Base-by-base conservation (phyloP, 2,888 invertebrate genomes). In the Amiota communis region DNA sequence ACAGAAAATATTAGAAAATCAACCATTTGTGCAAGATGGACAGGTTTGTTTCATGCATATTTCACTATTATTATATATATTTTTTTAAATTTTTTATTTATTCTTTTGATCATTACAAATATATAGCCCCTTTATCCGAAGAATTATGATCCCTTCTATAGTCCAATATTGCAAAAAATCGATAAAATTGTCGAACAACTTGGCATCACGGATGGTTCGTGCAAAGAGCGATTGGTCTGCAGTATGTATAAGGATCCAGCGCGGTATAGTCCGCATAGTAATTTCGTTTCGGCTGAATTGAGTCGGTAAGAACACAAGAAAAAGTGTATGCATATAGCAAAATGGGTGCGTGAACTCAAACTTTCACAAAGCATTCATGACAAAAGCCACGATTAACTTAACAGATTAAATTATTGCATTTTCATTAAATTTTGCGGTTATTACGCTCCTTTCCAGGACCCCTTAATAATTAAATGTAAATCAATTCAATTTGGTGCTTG, bases 201-300 rank as follows among this genome's bases (percentile, higher is more conserved):
- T 72, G 93, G 94, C 13, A 94, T 95, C 59, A 88, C 88, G 0
- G 94, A 95, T 12, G 93, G 94, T 77, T 92, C 92, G 0, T 97
- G 97, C 87, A 91, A 93, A 75, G 96, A 96, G 87, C 91, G 96
- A 75, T 92, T 96, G 0, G 93, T 97, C 2, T 97, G 96, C 87
- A 93, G 94, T 77, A 93, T 96, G 91, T 97, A 97, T 90, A 94
- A 94, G 84, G 95, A 95, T 87, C 97, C 96, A 0, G 91, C 92
- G 77, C 93, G 93, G 81, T 96, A 94, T 84, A 94, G 95, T 75
- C 97, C 96, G 0, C 95, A 95, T 87, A 96, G 96, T 87, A 97
- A 97, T 89, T 92, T 96, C 75, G 92, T 97, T 71, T 96, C 96
- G 17, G 95, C 95, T 59, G 96, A 96, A 88, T 91, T 97, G 64